These are phyloP conservation scores for Tetragonula clypearis DNA, from an alignment of 1,140 invertebrate species.

Conservation along the genomic window DNA sequence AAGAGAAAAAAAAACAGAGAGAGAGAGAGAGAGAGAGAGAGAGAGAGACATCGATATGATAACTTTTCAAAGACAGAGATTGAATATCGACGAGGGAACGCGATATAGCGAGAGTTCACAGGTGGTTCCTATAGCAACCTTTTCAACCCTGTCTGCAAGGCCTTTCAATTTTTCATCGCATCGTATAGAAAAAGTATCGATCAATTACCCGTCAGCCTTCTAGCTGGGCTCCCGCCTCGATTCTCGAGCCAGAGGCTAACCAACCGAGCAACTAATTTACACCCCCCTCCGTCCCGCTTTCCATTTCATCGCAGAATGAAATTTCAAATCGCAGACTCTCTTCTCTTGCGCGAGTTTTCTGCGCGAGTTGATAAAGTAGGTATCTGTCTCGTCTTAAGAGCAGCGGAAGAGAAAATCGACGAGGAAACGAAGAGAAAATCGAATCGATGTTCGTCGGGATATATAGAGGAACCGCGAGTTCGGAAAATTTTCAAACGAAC, in stretches of 20 bases:
- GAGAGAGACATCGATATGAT: not conserved
- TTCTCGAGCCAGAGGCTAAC: not conserved
- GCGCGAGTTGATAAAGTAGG: too few species aligned
- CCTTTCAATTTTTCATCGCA: constrained; percentile 28
- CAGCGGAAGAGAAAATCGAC: too few species aligned
- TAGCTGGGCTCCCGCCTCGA: not conserved
- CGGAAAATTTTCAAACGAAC: too few species aligned
- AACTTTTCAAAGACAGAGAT: not conserved
- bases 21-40: not conserved
- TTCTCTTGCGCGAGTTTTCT: not conserved
- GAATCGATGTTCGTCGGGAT: too few species aligned
- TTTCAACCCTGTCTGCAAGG: not conserved
- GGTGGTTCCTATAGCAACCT: constrained; percentile 15
- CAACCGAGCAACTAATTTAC: constrained; percentile 25
- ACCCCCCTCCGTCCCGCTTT: not conserved
- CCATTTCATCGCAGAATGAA: too few species aligned
- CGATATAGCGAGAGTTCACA: not conserved
- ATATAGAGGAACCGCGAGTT: too few species aligned
- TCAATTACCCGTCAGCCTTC: constrained; percentile 12
- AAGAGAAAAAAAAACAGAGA: not conserved
- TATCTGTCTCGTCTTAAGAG: too few species aligned
- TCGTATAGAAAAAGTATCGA: constrained; percentile 22
- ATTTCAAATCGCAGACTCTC: too few species aligned
- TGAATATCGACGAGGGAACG: constrained; percentile 15
- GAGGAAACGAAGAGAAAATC: too few species aligned